A percentile compares a stretch with the other conserved stretches of the same genome.
phyloP scores from a whole-genome alignment of 2,113 vertebrate genomes.

The Vimba vimba region DNA sequence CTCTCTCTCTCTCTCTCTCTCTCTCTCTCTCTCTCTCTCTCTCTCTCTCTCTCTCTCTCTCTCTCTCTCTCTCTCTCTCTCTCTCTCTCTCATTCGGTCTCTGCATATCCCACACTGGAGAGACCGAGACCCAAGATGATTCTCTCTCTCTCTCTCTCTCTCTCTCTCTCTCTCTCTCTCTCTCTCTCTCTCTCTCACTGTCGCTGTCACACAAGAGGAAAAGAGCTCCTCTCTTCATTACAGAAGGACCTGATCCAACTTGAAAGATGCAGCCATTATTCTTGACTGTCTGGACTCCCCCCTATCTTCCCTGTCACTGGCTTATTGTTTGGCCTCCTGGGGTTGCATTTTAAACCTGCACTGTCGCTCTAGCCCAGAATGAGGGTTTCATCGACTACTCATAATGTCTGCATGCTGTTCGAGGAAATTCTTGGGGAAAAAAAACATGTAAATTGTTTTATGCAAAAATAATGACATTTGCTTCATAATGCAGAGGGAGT shows the following conservation, averaged over 20 bases:
- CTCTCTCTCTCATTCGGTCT: constrained; percentile 81
- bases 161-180: constrained; percentile 84
- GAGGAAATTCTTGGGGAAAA: background rate
- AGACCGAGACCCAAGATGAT: constrained; percentile 55
- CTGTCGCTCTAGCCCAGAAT: constrained; percentile 72
- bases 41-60: constrained; percentile 63
- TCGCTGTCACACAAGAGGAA: constrained; percentile 81
- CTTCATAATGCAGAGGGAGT: constrained; percentile 13
- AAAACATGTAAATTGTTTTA: constrained; percentile 25
- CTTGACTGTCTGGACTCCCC: constrained; percentile 87
- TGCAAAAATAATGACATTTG: constrained; percentile 38
- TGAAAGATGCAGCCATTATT: constrained; percentile 94
- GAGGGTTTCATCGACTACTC: constrained; percentile 66
- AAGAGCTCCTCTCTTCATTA: constrained; percentile 91
- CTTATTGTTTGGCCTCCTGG: constrained; percentile 84
- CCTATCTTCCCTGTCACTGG: constrained; percentile 64
- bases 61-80: constrained; percentile 58
- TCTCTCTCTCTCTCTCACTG: constrained; percentile 86
- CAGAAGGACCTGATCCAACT: constrained; percentile 91
- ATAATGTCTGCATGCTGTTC: constrained; percentile 45
- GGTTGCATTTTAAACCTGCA: constrained; percentile 81
- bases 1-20: constrained; percentile 81
- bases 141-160: constrained; percentile 86
- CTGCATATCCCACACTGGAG: constrained; percentile 54
- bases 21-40: constrained; percentile 83